phyloP scores from a whole-genome alignment of 2,888 invertebrate species.

The Plutella xylostella region DNA sequence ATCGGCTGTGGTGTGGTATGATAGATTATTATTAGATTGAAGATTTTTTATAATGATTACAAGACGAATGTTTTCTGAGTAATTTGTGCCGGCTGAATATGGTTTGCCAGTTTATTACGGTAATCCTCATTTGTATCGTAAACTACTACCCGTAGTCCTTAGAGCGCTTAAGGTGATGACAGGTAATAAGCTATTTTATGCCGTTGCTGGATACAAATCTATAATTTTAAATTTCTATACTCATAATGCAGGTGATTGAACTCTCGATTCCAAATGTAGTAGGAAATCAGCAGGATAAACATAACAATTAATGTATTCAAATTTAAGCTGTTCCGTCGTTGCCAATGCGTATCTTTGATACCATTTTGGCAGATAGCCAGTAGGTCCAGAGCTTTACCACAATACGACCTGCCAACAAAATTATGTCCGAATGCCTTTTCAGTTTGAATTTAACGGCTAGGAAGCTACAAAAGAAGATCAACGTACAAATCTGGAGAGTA shows the following conservation, averaged over 20 bases:
- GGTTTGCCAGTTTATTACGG: too few relatives aligned
- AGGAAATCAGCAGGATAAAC: not conserved
- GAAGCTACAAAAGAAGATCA: too few relatives aligned
- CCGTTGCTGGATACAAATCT: not conserved
- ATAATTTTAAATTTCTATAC: too few relatives aligned
- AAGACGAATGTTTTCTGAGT: too few relatives aligned
- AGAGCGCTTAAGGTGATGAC: not conserved
- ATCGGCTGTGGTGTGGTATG: too few relatives aligned
- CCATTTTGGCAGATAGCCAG: conserved; percentile 15
- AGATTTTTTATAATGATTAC: too few relatives aligned
- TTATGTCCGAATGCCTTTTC: conserved; percentile 6
- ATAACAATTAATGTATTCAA: conserved; percentile 6
- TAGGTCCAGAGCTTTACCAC: conserved; percentile 17
- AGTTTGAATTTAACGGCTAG: not conserved
- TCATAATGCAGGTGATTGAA: too few relatives aligned
- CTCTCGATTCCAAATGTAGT: not conserved
- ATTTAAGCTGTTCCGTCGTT: conserved; percentile 14
- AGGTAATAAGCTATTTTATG: not conserved
- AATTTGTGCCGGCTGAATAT: too few relatives aligned
- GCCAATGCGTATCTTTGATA: conserved; percentile 11
- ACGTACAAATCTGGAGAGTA: not conserved
- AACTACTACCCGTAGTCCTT: too few relatives aligned
- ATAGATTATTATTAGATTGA: too few relatives aligned
- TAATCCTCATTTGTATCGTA: too few relatives aligned
- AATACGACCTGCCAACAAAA: conserved; percentile 18